phyloP scores from a whole-genome alignment of 2,113 vertebrate species.

The Crotophaga sulcirostris region DNA sequence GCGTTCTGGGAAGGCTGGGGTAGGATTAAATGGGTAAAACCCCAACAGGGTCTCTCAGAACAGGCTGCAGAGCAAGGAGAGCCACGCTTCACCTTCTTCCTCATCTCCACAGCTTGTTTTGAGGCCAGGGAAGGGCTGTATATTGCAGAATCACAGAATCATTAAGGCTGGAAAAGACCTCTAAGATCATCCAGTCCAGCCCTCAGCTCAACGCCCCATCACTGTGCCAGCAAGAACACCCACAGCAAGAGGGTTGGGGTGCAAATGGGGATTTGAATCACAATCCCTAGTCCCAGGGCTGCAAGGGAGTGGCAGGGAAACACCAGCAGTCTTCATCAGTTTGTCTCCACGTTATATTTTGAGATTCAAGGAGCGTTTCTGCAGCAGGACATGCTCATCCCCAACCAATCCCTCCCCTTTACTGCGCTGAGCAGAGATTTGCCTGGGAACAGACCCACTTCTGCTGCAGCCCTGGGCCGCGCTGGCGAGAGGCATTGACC shows the following conservation, averaged over 20 bases:
- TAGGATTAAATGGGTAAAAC: background rate
- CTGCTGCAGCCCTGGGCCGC: background rate
- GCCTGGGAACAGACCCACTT: fast-evolving
- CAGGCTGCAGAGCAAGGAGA: background rate
- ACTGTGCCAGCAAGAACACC: background rate
- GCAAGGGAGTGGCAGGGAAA: background rate
- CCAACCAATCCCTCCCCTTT: background rate
- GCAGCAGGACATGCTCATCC: background rate
- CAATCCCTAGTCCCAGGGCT: background rate
- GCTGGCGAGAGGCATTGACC: background rate
- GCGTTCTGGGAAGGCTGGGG: background rate
- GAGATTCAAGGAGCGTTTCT: background rate
- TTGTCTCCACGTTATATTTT: fast-evolving
- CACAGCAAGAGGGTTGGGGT: background rate
- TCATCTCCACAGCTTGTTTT: background rate
- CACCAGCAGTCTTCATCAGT: fast-evolving
- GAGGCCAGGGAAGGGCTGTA: background rate
- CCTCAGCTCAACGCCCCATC: background rate
- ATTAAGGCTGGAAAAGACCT: too few relatives aligned
- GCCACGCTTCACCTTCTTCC: fast-evolving
- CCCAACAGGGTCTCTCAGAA: background rate
- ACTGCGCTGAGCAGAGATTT: background rate
- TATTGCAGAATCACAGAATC: too few relatives aligned
- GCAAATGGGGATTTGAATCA: background rate
- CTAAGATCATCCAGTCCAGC: too few relatives aligned